phyloP scores from a whole-genome alignment of 2,888 invertebrate genomes.

The Apamea anceps region DNA sequence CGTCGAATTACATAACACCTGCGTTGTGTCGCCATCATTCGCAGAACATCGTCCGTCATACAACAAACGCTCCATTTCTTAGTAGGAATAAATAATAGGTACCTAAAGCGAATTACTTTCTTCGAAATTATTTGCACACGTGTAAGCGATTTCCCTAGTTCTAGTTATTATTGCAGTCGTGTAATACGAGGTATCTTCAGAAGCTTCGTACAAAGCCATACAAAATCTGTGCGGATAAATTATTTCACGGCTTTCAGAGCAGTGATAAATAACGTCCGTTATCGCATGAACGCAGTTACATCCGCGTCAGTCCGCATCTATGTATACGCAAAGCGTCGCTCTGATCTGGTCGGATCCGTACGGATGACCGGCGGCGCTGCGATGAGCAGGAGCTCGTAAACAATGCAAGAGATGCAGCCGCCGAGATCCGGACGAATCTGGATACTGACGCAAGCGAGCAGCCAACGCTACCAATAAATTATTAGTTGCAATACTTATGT shows the following conservation, averaged over 20 bases:
- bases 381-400: conserved; percentile 42
- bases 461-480: conserved; percentile 11
- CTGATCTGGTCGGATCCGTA: conserved; percentile 23
- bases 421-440: conserved; percentile 9
- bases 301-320: conserved; percentile 26
- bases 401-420: conserved; percentile 46
- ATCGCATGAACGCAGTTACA: conserved; percentile 41
- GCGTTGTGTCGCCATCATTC: conserved; percentile 28
- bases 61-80: conserved; percentile 28
- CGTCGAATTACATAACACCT: conserved; percentile 27
- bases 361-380: conserved; percentile 27
- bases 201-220: conserved; percentile 5
- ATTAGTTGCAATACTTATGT: conserved; percentile 6
- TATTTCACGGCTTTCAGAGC: conserved; percentile 9
- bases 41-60: conserved; percentile 27
- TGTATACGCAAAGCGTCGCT: conserved; percentile 12
- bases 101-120: conserved; percentile 5
- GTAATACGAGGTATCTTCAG: neutral
- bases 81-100: conserved; percentile 1
- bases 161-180: conserved; percentile 13
- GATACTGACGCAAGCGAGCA: conserved; percentile 10
- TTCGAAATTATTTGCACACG: conserved; percentile 19
- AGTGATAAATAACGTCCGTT: conserved; percentile 40
- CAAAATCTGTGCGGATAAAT: conserved; percentile 12
- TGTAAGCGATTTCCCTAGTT: neutral